Evolutionary conservation across 2,888 invertebrate species (phyloP), one percentile per base, ranked within the genome.

Genomic region (Lasioglossum leucozonium): DNA sequence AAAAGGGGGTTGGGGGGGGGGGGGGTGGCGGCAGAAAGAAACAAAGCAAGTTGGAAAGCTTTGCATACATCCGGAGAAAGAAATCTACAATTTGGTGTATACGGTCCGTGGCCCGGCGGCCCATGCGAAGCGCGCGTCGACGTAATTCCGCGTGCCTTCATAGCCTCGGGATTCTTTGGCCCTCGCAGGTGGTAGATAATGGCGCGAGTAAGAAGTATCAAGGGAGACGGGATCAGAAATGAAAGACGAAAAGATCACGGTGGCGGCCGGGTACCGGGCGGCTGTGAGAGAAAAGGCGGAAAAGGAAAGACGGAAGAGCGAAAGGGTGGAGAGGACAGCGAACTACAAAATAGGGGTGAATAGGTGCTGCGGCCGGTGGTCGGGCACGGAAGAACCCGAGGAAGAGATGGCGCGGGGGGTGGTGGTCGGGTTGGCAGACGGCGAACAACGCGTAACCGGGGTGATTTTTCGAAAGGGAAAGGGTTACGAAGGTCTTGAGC

Each of bases 401-500:
- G 51, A 67, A 78, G 65, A 55, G 71, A 22, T 30, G 10, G 3
- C 16, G 37, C 40, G 16, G 16, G 13, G 30, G 34, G 37, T 13
- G 16, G 16, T 5, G 30, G n/a, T n/a, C n/a, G 5, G 40, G 58
- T 37, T 4, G 22, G 22, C 51, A 13, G 34, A 8, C 34, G 51
- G 30, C 26, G 44, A 37, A 51, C 65, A 30, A 80, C 79, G 77
- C 78, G 80, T 71, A 74, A 83, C 72, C 80, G 81, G 74, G 79
- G 69, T 79, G 77, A 75, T 84, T 84, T 86, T 87, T 84, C 82
- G 86, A 91, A 91, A 90, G 89, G 89, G 86, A 89, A 89, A 88
- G 89, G 92, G 89, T 92, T 91, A 87, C 87, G 72, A 55, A 55
- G 77, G 84, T 90, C 91, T 93, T 93, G 91, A 94, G 93, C 92